These are phyloP conservation scores for Idaea aversata DNA, from an alignment of 2,888 invertebrate genomes.

Conservation along the genomic window DNA sequence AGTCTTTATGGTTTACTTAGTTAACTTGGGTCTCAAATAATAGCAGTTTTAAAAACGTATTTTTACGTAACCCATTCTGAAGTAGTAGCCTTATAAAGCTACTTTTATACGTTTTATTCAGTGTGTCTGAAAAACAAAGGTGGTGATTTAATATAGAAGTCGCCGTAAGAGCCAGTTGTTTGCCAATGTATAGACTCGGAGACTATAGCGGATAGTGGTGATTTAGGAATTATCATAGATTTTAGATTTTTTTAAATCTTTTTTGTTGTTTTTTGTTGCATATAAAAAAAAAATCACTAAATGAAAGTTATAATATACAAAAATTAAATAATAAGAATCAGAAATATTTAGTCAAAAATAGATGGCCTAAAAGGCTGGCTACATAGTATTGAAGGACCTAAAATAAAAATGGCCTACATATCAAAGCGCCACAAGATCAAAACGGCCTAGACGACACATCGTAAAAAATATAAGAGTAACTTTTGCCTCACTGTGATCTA, in stretches of 20 bases:
- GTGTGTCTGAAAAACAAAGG: constrained; percentile 40
- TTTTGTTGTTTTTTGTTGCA: too few species aligned
- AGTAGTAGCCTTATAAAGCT: constrained; percentile 7
- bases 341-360: too few species aligned
- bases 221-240: background rate
- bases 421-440: background rate
- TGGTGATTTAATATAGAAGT: constrained; percentile 51
- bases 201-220: background rate
- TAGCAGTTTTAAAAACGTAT: too few species aligned
- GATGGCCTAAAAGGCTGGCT: too few species aligned
- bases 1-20: too few species aligned
- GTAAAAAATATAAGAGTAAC: background rate
- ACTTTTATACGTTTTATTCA: constrained; percentile 9
- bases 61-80: background rate
- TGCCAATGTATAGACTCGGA: constrained; percentile 19
- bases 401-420: background rate
- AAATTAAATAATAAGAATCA: too few species aligned
- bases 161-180: constrained; percentile 39
- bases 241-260: background rate
- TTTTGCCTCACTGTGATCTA: background rate
- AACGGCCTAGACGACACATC: background rate
- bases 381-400: background rate
- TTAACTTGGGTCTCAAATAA: too few species aligned
- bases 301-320: too few species aligned
- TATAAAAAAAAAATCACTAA: too few species aligned